Evolutionary conservation across 2,888 invertebrate species (phyloP).

Genomic region (Lycocerus yunnanus): DNA sequence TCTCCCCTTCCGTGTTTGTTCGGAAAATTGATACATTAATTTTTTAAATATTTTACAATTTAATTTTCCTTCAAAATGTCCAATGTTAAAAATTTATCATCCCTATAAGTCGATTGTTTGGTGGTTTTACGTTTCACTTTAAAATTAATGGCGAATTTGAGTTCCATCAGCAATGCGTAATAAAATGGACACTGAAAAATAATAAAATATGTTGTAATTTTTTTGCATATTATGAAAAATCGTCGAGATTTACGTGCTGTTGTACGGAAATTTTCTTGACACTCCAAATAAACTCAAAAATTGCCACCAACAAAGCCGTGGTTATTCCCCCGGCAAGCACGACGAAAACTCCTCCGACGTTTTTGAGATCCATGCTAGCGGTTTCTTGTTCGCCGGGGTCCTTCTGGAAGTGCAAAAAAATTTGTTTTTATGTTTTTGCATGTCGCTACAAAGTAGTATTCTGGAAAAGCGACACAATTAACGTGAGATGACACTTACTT

Average conservation of each 20-base stretch:
- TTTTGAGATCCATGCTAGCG: slow-evolving; percentile 75
- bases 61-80: background rate
- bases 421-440: background rate
- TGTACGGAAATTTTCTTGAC: slow-evolving; percentile 76
- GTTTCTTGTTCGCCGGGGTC: slow-evolving; percentile 48
- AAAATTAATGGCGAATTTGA: slow-evolving; percentile 73
- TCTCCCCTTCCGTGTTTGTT: too few relatives aligned
- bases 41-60: background rate
- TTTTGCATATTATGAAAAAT: background rate
- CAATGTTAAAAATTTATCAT: background rate
- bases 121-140: slow-evolving; percentile 74
- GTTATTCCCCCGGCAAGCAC: slow-evolving; percentile 77
- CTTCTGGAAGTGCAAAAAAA: slow-evolving; percentile 19
- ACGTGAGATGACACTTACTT: slow-evolving; percentile 46
- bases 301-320: slow-evolving; percentile 73
- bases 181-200: slow-evolving; percentile 66
- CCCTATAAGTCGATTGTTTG: slow-evolving; percentile 7
- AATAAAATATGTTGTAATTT: slow-evolving; percentile 5
- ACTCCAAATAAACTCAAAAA: slow-evolving; percentile 86
- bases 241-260: slow-evolving; percentile 66
- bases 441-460: background rate
- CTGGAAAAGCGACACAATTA: slow-evolving; percentile 1
- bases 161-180: slow-evolving; percentile 72
- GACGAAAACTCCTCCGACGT: slow-evolving; percentile 91
- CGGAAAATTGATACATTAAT: too few relatives aligned